Evolutionary conservation across 2,888 invertebrate species (phyloP).

Genomic region (Nomada flava): DNA sequence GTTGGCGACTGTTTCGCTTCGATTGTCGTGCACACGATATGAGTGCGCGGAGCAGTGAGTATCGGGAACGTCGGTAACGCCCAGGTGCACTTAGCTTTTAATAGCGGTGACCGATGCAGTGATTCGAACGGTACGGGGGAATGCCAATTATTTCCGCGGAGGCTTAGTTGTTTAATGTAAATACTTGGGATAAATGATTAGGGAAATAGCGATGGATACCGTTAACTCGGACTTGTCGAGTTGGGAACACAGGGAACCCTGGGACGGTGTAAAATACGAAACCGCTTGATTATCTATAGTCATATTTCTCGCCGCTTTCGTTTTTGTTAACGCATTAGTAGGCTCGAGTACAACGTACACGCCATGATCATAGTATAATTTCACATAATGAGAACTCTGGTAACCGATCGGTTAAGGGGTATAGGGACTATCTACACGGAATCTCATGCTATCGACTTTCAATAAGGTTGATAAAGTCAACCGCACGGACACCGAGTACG

Average conservation of each 20-base stretch:
- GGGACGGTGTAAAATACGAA: slow-evolving; percentile 54
- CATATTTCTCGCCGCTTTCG: slow-evolving; percentile 59
- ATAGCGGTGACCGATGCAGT: neutral
- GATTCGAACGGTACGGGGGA: slow-evolving; percentile 11
- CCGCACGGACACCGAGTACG: slow-evolving; percentile 55
- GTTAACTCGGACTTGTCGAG: slow-evolving; percentile 32
- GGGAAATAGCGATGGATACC: slow-evolving; percentile 27
- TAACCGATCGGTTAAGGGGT: slow-evolving; percentile 66
- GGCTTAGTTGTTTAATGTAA: slow-evolving; percentile 44
- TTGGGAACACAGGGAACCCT: slow-evolving; percentile 1
- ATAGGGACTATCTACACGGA: slow-evolving; percentile 76
- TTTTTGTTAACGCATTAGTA: slow-evolving; percentile 67
- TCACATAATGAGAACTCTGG: slow-evolving; percentile 70
- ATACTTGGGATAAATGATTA: slow-evolving; percentile 41
- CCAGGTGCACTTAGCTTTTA: slow-evolving; percentile 32
- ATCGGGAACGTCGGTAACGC: neutral
- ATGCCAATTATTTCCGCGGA: slow-evolving; percentile 45
- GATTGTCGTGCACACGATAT: slow-evolving; percentile 5
- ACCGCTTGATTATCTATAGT: slow-evolving; percentile 60
- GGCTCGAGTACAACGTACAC: slow-evolving; percentile 51
- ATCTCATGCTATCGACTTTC: slow-evolving; percentile 81
- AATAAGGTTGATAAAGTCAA: slow-evolving; percentile 83
- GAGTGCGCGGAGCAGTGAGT: slow-evolving; percentile 4
- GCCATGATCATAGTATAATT: slow-evolving; percentile 70
- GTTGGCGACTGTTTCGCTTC: neutral